Evolutionary conservation across 2,113 vertebrate genomes (phyloP).

Genomic region (Sapajus apella): DNA sequence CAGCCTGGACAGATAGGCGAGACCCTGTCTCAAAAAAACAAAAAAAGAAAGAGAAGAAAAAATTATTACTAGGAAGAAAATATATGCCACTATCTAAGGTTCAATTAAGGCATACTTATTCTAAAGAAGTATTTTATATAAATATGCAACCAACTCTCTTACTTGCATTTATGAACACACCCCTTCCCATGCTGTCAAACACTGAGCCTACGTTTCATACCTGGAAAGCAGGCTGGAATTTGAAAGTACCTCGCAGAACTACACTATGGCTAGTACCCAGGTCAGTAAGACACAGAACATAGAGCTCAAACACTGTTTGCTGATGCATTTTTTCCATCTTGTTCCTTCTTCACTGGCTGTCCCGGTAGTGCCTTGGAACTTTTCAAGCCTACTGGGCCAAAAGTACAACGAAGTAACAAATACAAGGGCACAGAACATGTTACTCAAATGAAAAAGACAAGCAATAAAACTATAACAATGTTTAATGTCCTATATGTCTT

Average conservation of each 20-base stretch:
- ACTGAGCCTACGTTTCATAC: not conserved
- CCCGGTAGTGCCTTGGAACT: not conserved
- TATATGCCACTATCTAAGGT: not conserved
- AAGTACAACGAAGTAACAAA: not conserved
- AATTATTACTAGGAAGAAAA: not conserved
- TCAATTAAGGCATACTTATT: not conserved
- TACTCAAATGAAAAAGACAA: conserved; percentile 31
- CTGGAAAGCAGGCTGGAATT: not conserved
- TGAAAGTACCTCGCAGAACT: not conserved
- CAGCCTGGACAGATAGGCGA: no score
- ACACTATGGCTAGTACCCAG: not conserved
- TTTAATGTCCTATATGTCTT: not conserved
- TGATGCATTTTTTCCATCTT: not conserved
- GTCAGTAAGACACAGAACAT: not conserved
- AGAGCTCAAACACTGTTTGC: not conserved
- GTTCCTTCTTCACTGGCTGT: not conserved
- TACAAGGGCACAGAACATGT: not conserved
- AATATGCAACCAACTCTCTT: not conserved
- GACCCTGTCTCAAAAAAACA: no score
- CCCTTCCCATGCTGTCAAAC: not conserved
- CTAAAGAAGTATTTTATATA: conserved; percentile 25
- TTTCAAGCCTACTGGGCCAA: not conserved
- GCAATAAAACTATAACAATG: not conserved
- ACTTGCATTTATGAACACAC: not conserved
- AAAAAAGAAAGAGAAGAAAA: not conserved